Evolutionary conservation across 2,113 vertebrate genomes (phyloP), one percentile per base, ranked within the genome.

Genomic region (Hydrochoerus hydrochaeris): DNA sequence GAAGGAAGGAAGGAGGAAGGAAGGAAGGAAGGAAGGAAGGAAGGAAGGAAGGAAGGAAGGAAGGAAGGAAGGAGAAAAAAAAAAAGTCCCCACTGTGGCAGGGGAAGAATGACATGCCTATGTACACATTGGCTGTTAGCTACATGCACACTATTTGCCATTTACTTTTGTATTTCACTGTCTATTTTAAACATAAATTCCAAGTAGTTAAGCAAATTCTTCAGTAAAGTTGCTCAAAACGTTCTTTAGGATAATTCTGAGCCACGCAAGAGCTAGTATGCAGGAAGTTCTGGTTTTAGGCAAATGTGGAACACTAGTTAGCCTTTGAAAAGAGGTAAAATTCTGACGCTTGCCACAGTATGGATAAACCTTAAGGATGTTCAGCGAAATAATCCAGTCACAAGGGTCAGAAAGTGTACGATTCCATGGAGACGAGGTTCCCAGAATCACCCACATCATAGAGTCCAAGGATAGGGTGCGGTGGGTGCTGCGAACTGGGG

Each of bases 361-460:
- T 10, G 16, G 24, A 3, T 20, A 20, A 69, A 32, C 20, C 38
- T 60, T 14, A 28, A 62, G 38, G 83, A 38, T 69, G 7, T 0
- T 5, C 32, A 49, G 13, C 3, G 82, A 87, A 52, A n/a, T 11
- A 75, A 88, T 26, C 65, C 57, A 13, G 52, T 13, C 63, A 16
- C 49, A 38, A 32, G 41, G 38, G 11, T 12, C 57, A 24, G 11
- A 38, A 1, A 3, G 22, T 16, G 32, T 12, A 4, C 6, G 28
- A 17, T 16, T 28, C 14, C 19, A 2, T 3, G 17, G 11, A 8
- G 0, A 1, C 1, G 11, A 78, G 2, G 32, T 60, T 38, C 54
- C 38, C 20, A 3, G 30, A 24, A 13, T 2, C 4, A 24, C 71
- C 54, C 46, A 19, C 3, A 3, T 11, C n/a, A 12, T 1, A 49